These are phyloP conservation scores for Holothuria leucospilota DNA, from an alignment of 53 echinoderm and acorn worm species.

Conservation along the genomic window DNA sequence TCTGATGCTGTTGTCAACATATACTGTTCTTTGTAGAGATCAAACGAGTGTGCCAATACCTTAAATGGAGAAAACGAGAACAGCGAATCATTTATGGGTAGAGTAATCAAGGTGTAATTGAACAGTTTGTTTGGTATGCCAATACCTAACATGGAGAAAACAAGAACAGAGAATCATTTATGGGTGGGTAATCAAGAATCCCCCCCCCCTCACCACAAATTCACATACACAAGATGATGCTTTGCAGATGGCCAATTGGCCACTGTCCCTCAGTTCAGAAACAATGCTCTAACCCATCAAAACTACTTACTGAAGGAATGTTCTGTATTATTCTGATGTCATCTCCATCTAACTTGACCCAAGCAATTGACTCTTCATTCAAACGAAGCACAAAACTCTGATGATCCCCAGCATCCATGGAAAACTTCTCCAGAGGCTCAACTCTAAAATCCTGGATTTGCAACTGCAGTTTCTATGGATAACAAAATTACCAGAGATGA, in stretches of 20 bases:
- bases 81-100: neutral
- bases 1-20: neutral
- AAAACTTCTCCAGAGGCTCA: constrained; percentile 3
- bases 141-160: no score
- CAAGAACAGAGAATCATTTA: no score
- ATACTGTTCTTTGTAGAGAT: constrained; percentile 20
- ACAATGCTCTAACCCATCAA: no score
- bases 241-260: no score
- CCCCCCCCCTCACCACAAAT: no score
- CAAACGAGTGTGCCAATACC: constrained; percentile 12
- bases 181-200: no score
- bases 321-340: constrained; percentile 4
- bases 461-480: constrained; percentile 14
- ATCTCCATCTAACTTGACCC: constrained; percentile 26
- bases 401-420: neutral
- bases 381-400: neutral
- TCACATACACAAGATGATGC: no score
- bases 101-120: no score
- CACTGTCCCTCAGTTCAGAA: no score
- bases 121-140: no score
- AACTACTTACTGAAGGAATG: constrained; percentile 17
- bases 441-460: neutral
- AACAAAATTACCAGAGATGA: neutral
- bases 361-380: neutral
- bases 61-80: neutral